A percentile compares a stretch with the other conserved stretches of the same genome.
These are phyloP conservation scores for Eptesicus fuscus DNA, from an alignment of 2,113 vertebrate genomes.

Conservation along the genomic window DNA sequence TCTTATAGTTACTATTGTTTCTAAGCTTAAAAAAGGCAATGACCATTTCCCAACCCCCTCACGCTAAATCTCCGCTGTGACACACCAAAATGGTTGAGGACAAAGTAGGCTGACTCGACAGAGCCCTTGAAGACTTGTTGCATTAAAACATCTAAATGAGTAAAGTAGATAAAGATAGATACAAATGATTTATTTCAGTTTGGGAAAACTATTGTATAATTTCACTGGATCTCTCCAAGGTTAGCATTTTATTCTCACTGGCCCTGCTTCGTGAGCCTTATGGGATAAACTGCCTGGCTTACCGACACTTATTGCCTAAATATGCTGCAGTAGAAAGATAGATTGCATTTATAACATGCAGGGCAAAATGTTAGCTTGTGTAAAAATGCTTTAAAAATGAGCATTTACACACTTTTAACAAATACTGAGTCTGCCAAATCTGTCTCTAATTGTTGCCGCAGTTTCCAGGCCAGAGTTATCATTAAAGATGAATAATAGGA, in stretches of 20 bases:
- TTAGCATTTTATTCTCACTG: slow-evolving; percentile 56
- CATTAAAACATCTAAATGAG: slow-evolving; percentile 29
- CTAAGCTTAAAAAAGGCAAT: background rate
- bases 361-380: slow-evolving; percentile 44
- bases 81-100: background rate
- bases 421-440: slow-evolving; percentile 53
- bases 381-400: slow-evolving; percentile 16
- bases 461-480: slow-evolving; percentile 64
- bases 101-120: background rate
- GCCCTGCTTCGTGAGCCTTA: slow-evolving; percentile 51
- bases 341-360: slow-evolving; percentile 43
- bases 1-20: background rate
- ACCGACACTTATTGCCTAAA: slow-evolving; percentile 43
- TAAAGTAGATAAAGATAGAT: background rate
- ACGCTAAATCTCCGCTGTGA: background rate
- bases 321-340: slow-evolving; percentile 42
- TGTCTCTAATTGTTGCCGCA: slow-evolving; percentile 57
- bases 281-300: slow-evolving; percentile 30
- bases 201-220: slow-evolving; percentile 22
- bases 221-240: slow-evolving; percentile 38
- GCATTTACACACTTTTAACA: slow-evolving; percentile 61
- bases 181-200: background rate
- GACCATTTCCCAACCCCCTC: background rate
- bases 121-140: background rate
- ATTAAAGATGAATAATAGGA: slow-evolving; percentile 55